These are phyloP conservation scores for Neoscelio sp. DNA, from an alignment of 2,888 invertebrate genomes.

Conservation along the genomic window DNA sequence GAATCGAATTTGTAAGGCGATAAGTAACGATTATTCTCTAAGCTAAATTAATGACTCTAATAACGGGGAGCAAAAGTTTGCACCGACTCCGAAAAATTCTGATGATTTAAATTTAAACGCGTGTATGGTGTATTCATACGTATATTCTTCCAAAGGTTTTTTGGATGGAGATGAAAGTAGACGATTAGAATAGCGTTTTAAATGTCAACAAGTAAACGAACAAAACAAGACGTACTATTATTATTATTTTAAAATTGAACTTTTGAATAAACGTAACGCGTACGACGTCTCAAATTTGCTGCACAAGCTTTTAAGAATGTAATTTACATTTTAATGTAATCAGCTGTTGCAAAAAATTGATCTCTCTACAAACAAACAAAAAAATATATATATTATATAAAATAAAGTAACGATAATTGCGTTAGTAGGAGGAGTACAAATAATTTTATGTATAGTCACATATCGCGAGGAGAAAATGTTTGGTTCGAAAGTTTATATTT, in stretches of 20 bases:
- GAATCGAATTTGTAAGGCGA: constrained; percentile 54
- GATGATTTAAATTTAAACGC: background rate
- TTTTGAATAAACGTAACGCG: constrained; percentile 17
- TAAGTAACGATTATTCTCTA: constrained; percentile 48
- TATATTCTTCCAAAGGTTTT: constrained; percentile 38
- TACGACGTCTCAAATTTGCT: constrained; percentile 37
- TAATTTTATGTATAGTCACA: constrained; percentile 55
- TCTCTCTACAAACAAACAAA: constrained; percentile 34
- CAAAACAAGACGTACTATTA: background rate
- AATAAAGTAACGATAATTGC: constrained; percentile 41
- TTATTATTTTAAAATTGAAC: constrained; percentile 32
- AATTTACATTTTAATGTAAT: constrained; percentile 33
- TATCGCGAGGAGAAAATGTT: constrained; percentile 60
- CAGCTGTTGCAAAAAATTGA: constrained; percentile 31
- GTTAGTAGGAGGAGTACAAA: constrained; percentile 57
- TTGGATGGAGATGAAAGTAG: constrained; percentile 45
- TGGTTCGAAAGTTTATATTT: constrained; percentile 58
- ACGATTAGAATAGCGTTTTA: too few relatives aligned
- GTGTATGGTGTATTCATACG: constrained; percentile 19
- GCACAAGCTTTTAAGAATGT: constrained; percentile 49
- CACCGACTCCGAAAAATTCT: constrained; percentile 36
- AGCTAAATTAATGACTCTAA: too few relatives aligned
- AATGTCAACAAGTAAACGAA: constrained; percentile 4
- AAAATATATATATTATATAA: constrained; percentile 24
- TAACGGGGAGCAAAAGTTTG: constrained; percentile 58